Percentiles rank a stretch among this genome's conserved stretches.
Conservation (phyloP, 2,797 vertebrate genomes). For the Craterocephalus amniculus region DNA sequence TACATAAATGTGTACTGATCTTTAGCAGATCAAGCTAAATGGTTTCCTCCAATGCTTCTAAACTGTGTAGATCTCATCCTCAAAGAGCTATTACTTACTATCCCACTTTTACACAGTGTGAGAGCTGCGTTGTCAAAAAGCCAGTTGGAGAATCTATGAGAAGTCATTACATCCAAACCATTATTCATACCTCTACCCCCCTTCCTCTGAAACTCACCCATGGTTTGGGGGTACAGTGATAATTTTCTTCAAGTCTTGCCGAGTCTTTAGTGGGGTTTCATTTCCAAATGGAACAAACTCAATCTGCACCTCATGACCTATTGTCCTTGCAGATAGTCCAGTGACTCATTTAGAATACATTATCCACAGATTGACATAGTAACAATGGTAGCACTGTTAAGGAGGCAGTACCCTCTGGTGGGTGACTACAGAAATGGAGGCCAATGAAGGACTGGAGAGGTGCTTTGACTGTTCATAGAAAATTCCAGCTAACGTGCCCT, state of each 20-base stretch:
- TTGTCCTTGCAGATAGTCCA: conserved; percentile 55
- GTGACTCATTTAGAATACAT: conserved; percentile 59
- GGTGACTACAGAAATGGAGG: conserved; percentile 62
- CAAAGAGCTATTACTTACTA: conserved; percentile 19
- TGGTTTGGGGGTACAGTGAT: conserved; percentile 35
- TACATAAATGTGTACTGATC: conserved; percentile 32
- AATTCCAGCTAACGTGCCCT: conserved; percentile 67
- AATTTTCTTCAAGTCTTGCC: conserved; percentile 44
- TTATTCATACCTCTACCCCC: conserved; percentile 57
- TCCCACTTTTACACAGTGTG: conserved; percentile 49
- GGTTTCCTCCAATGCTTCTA: conserved; percentile 22
- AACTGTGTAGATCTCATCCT: conserved; percentile 20
- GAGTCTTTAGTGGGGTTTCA: conserved; percentile 46
- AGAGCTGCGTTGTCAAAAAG: conserved; percentile 48
- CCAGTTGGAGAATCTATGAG: conserved; percentile 64
- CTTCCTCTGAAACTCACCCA: conserved; percentile 27
- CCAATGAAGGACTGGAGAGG: conserved; percentile 42
- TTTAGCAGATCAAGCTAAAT: conserved; percentile 42
- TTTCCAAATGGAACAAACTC: conserved; percentile 49
- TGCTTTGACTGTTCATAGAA: conserved; percentile 61
- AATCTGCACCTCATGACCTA: conserved; percentile 45
- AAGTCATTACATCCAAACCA: conserved; percentile 58
- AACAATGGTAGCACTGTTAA: conserved; percentile 46
- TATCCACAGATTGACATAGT: conserved; percentile 57
- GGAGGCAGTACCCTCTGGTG: conserved; percentile 69